Evolutionary conservation across 2,888 invertebrate species (phyloP), one percentile per base, ranked within the genome.

Genomic region (Tetanocera ferruginea): DNA sequence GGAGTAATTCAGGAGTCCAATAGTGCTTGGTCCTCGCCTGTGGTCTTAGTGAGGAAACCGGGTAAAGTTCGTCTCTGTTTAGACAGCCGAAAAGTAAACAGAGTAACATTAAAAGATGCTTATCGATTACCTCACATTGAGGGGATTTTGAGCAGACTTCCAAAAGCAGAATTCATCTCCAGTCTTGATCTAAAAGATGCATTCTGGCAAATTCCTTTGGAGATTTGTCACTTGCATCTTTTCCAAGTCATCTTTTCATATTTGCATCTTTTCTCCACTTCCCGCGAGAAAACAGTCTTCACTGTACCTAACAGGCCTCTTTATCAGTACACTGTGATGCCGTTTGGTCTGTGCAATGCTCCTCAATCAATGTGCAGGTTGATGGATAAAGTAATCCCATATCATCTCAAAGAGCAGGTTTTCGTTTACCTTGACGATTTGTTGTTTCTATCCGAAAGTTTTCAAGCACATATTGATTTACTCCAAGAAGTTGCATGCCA

Each of bases 1-100:
- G 78, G 74, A 4, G 81, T 87, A 0, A 82, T 87, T 1, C 85
- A 86, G 64, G 83, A 81, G 31, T 83, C 83, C 1, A 11, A 37
- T 2, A 52, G 23, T 4, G 71, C 71, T 14, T 78, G 76, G 78
- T 76, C 74, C 1, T 78, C 78, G 1, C 78, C 78, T 25, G 67
- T 37, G 3, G 78, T 78, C 11, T 49, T 70, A 1, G 28, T 74
- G 9, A 14, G 34, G 14, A 74, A 74, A 37, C 70, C 70, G 0
- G 74, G 52, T 19, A 78, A 78, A 28, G 55, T 74, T 17, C 43
- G 70, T n/a, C 75, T 78, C n/a, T 78, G 78, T 28, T 52, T 75
- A n/a, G 75, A 74, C n/a, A 57, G 57, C 3, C 69, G 75, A 5
- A 70, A 70, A 55, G 34, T 75, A 23, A 75, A 74, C 23, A 70